Conservation (phyloP, 2,888 invertebrate genomes). For the Amphipyra berbera region DNA sequence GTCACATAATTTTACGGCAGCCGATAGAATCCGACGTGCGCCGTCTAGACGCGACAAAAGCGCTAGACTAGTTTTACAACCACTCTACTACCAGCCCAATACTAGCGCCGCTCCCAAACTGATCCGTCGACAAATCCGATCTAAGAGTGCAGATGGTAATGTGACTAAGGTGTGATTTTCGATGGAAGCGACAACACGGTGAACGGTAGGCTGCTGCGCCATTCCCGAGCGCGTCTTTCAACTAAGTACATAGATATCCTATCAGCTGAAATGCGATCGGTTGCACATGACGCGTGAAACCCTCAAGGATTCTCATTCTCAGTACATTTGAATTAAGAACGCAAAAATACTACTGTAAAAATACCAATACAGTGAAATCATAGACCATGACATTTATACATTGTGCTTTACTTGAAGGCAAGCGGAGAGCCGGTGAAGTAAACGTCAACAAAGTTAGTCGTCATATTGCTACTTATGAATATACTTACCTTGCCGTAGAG, state of each 20-base stretch:
- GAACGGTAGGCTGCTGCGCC: constrained; percentile 59
- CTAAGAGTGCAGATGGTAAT: constrained; percentile 70
- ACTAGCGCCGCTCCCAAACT: constrained; percentile 63
- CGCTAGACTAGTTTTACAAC: constrained; percentile 82
- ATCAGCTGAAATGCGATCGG: constrained; percentile 68
- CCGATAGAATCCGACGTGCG: constrained; percentile 83
- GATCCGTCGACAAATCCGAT: constrained; percentile 76
- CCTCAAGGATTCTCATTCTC: constrained; percentile 39
- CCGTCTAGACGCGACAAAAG: constrained; percentile 86
- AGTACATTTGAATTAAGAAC: constrained; percentile 42
- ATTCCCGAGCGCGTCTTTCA: constrained; percentile 69
- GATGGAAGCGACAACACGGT: constrained; percentile 66
- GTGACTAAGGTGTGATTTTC: constrained; percentile 75
- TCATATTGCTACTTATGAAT: constrained; percentile 32
- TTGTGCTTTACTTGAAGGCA: constrained; percentile 29
- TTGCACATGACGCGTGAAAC: constrained; percentile 62
- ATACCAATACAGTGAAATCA: constrained; percentile 31
- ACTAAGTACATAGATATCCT: constrained; percentile 71
- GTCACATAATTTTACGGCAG: constrained; percentile 86
- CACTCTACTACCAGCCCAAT: constrained; percentile 61
- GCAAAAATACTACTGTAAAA: constrained; percentile 23
- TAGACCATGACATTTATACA: constrained; percentile 35
- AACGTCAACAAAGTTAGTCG: constrained; percentile 51
- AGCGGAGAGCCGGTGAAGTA: constrained; percentile 46
- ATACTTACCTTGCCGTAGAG: constrained; percentile 38